phyloP scores from a whole-genome alignment of 2,113 vertebrate species.

The Aphyosemion australe region DNA sequence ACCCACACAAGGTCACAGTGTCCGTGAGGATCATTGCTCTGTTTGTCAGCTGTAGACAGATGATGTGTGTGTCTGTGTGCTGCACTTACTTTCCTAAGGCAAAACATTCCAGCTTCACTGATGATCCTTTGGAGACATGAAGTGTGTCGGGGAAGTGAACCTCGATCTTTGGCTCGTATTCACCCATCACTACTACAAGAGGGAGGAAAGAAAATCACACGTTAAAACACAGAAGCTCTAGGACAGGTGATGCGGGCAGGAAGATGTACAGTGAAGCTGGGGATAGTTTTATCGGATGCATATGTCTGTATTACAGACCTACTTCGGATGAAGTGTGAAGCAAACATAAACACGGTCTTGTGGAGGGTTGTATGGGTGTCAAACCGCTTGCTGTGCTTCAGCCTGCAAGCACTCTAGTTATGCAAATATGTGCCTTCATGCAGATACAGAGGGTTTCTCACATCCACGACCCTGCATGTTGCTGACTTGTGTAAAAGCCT shows the following conservation, averaged over 20 bases:
- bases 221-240: slow-evolving; percentile 25
- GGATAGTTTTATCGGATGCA: slow-evolving; percentile 21
- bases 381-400: slow-evolving; percentile 19
- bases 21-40: slow-evolving; percentile 5
- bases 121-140: slow-evolving; percentile 82
- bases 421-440: slow-evolving; percentile 53
- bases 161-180: slow-evolving; percentile 94
- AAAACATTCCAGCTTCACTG: slow-evolving; percentile 89
- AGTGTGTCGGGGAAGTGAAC: slow-evolving; percentile 84
- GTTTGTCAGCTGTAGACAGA: slow-evolving; percentile 10
- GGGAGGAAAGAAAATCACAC: slow-evolving; percentile 36
- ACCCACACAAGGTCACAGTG: slow-evolving; percentile 49
- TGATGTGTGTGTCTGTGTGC: background rate
- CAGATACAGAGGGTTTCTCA: slow-evolving; percentile 33
- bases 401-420: slow-evolving; percentile 28
- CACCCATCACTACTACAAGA: slow-evolving; percentile 87
- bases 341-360: slow-evolving; percentile 36
- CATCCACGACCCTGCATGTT: slow-evolving; percentile 29
- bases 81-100: slow-evolving; percentile 92
- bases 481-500: slow-evolving; percentile 31
- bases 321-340: slow-evolving; percentile 45
- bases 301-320: slow-evolving; percentile 41
- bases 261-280: background rate
- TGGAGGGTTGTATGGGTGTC: slow-evolving; percentile 35
- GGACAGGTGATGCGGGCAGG: slow-evolving; percentile 4